Percentiles rank a stretch among this genome's conserved stretches.
phyloP scores from a whole-genome alignment of 2,797 vertebrate species.

The Odontamblyopus lacepedii region DNA sequence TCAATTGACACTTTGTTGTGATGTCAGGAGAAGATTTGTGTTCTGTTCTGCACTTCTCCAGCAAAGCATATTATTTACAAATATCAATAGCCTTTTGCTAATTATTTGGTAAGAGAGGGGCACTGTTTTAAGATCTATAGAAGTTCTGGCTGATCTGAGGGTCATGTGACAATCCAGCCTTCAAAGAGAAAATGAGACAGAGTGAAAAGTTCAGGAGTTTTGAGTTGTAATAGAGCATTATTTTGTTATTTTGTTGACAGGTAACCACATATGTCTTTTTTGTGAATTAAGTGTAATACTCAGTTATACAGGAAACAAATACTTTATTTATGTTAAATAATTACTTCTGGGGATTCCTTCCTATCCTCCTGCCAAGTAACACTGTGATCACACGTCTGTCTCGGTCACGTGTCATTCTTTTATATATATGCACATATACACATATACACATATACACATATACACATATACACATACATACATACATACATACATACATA shows the following conservation, averaged over 20 bases:
- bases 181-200: not conserved
- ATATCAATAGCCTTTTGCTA: not conserved
- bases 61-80: not conserved
- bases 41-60: no score
- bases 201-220: not conserved
- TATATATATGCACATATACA: no score
- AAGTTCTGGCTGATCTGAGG: not conserved
- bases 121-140: not conserved
- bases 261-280: not conserved
- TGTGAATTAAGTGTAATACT: no score
- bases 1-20: not conserved
- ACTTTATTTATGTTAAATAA: no score
- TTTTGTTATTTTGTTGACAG: not conserved
- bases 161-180: constrained; percentile 5
- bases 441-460: no score
- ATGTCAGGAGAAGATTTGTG: not conserved
- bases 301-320: no score
- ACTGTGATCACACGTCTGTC: constrained; percentile 37
- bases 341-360: constrained; percentile 12
- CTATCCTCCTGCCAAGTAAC: constrained; percentile 43
- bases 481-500: no score
- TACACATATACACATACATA: no score
- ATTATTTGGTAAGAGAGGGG: not conserved
- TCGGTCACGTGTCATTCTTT: no score
- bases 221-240: not conserved